Conservation (phyloP, 2,888 invertebrate species). For the Epinotia brunnichana region DNA sequence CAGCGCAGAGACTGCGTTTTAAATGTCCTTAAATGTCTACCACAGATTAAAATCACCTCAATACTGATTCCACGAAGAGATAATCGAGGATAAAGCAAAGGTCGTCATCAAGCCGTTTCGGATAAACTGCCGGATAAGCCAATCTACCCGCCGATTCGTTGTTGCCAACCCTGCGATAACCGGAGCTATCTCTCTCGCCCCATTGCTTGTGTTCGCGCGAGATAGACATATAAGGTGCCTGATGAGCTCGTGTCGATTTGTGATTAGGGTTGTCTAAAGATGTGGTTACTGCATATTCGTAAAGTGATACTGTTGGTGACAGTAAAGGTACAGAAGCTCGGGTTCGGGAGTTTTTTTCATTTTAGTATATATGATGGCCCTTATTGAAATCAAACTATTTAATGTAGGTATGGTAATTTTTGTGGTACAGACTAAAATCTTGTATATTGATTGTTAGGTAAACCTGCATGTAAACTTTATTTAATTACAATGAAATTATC, state of each 20-base stretch:
- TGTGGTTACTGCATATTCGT: conserved; percentile 23
- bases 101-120: conserved; percentile 52
- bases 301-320: conserved; percentile 1
- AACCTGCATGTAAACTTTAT: no score
- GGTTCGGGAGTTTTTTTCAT: no score
- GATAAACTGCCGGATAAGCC: conserved; percentile 44
- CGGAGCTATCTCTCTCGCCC: conserved; percentile 17
- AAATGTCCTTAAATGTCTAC: conserved; percentile 38
- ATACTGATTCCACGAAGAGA: conserved; percentile 50
- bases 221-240: conserved; percentile 18
- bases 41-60: conserved; percentile 45
- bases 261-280: conserved; percentile 33
- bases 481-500: no score
- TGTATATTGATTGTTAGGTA: no score
- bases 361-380: no score
- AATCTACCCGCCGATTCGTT: conserved; percentile 38
- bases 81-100: conserved; percentile 50
- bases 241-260: conserved; percentile 25
- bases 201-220: conserved; percentile 13
- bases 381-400: no score
- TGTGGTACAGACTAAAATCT: no score
- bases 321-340: neutral
- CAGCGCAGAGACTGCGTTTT: conserved; percentile 1
- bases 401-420: no score
- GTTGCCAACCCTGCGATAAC: conserved; percentile 29